Conservation (phyloP, 2,797 vertebrate genomes). For the Darevskia mixta region DNA sequence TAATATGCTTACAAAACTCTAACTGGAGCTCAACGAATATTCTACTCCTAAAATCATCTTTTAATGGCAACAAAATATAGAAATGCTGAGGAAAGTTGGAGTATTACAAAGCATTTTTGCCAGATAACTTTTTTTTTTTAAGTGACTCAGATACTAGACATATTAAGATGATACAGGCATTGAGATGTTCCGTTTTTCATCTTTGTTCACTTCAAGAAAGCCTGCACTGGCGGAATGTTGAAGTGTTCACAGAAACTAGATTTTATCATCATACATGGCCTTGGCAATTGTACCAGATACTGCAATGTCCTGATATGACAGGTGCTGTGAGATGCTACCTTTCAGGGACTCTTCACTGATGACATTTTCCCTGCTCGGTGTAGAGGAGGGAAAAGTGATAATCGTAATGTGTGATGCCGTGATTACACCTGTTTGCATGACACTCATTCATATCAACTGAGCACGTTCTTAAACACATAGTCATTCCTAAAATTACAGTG, state of each 20-base stretch:
- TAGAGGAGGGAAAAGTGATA: neutral
- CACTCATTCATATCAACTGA: conserved; percentile 7
- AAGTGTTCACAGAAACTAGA: conserved; percentile 5
- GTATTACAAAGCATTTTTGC: neutral
- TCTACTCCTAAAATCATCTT: conserved; percentile 25
- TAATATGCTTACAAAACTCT: conserved; percentile 56
- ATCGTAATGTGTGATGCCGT: conserved; percentile 13
- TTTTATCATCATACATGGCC: conserved; percentile 8
- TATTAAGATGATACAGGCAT: neutral
- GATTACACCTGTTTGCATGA: conserved; percentile 17
- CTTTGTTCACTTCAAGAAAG: neutral
- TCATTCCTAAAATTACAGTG: conserved; percentile 22
- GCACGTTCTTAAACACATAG: neutral
- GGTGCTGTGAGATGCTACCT: conserved; percentile 10
- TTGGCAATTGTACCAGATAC: neutral
- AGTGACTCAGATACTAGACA: neutral
- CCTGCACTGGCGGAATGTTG: neutral
- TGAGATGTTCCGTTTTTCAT: neutral
- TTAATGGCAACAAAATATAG: conserved; percentile 9
- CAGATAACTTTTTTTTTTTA: neutral
- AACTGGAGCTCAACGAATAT: conserved; percentile 66
- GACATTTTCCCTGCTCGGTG: neutral
- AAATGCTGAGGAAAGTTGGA: neutral
- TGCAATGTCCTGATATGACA: conserved; percentile 3
- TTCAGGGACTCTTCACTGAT: neutral